phyloP scores from a whole-genome alignment of 2,113 vertebrate genomes.

The Myiozetetes cayanensis region DNA sequence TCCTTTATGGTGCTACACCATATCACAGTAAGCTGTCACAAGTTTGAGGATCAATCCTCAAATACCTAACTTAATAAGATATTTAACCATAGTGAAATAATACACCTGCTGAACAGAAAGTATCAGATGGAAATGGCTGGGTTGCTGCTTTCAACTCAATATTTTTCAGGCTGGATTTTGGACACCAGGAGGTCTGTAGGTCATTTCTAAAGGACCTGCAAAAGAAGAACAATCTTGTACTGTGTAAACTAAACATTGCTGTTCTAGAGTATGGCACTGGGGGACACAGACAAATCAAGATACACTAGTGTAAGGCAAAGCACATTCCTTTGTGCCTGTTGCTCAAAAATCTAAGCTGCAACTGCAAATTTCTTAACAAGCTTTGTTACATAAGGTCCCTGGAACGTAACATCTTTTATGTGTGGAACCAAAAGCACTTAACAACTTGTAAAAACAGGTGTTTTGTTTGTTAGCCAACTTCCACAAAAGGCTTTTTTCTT shows the following conservation, averaged over 20 bases:
- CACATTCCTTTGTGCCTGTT: neutral
- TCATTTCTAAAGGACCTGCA: neutral
- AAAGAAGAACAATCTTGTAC: neutral
- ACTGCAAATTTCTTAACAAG: neutral
- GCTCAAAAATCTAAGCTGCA: neutral
- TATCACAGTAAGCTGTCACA: accelerated
- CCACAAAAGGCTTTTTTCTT: neutral
- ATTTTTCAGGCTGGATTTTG: neutral
- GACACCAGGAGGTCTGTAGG: neutral
- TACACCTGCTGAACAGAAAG: neutral
- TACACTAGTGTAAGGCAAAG: neutral
- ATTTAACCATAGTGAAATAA: neutral
- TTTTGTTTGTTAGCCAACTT: neutral
- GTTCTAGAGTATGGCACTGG: neutral
- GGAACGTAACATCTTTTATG: neutral
- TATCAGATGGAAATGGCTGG: neutral
- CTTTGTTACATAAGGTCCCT: neutral
- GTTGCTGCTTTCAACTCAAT: neutral
- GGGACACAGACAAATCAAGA: neutral
- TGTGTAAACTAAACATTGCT: neutral
- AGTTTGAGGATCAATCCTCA: neutral
- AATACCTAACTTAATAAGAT: neutral
- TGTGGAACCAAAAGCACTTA: neutral
- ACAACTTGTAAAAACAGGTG: neutral
- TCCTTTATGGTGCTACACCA: neutral